A percentile compares a stretch with the other conserved stretches of the same genome.
These are phyloP conservation scores for Bettongia penicillata DNA, from an alignment of 2,113 vertebrate genomes.

Conservation along the genomic window DNA sequence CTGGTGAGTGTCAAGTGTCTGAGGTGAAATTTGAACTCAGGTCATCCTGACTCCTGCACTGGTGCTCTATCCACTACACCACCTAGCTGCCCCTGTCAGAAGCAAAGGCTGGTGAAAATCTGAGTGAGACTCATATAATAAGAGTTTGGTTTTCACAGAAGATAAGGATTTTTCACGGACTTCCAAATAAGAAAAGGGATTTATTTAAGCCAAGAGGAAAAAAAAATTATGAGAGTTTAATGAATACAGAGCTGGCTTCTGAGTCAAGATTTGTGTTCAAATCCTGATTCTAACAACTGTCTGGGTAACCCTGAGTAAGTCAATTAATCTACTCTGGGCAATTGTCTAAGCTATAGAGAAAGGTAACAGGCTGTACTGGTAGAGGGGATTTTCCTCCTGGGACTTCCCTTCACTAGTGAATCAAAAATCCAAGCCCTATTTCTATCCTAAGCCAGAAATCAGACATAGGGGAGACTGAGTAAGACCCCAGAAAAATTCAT, in stretches of 20 bases:
- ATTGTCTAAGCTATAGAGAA: background rate
- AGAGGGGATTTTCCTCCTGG: background rate
- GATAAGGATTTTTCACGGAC: slow-evolving; percentile 29
- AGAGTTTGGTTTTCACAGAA: background rate
- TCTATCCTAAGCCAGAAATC: slow-evolving; percentile 6
- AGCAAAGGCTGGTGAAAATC: background rate
- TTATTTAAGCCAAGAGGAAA: slow-evolving; percentile 54
- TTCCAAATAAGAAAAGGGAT: slow-evolving; percentile 66
- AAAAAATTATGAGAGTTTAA: background rate
- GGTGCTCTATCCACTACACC: too few relatives aligned
- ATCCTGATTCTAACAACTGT: background rate
- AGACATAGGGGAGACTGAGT: slow-evolving; percentile 50
- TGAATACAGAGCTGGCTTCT: background rate
- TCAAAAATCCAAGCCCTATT: background rate
- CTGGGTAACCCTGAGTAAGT: background rate
- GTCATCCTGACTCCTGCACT: too few relatives aligned
- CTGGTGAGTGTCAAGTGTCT: too few relatives aligned
- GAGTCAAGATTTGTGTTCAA: background rate
- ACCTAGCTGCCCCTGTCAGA: background rate
- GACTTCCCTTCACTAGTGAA: background rate
- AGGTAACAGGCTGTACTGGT: background rate
- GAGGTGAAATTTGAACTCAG: too few relatives aligned
- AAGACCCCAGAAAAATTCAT: slow-evolving; percentile 25
- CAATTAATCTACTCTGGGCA: background rate
- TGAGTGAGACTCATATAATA: slow-evolving; percentile 1